Evolutionary conservation across 1,140 invertebrate species (phyloP).

Genomic region (Drosophila nebulosa): DNA sequence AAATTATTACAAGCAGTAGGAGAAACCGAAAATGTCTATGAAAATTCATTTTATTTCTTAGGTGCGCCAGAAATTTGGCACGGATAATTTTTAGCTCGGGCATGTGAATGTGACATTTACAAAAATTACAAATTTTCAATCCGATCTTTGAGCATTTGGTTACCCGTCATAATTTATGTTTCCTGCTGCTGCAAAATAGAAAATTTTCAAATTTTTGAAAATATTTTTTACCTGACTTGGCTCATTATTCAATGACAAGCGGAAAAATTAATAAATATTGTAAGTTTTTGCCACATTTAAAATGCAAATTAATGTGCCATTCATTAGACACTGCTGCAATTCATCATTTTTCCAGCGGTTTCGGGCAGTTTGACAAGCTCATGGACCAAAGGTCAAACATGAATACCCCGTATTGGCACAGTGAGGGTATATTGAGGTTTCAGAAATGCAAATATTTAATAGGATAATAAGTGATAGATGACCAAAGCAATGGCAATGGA

Average conservation of each 20-base stretch:
- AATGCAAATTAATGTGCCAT: conserved; percentile 70
- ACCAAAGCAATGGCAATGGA: too few relatives aligned
- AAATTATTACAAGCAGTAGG: not conserved
- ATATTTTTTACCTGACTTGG: conserved; percentile 16
- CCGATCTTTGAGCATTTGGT: conserved; percentile 21
- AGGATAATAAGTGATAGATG: too few relatives aligned
- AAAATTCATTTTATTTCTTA: conserved; percentile 33
- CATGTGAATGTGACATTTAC: conserved; percentile 59
- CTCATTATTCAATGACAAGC: conserved; percentile 60
- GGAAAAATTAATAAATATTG: conserved; percentile 9
- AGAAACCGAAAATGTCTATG: conserved; percentile 21
- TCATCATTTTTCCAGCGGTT: conserved; percentile 37
- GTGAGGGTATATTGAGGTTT: not conserved
- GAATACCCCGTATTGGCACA: not conserved
- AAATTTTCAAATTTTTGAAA: not conserved
- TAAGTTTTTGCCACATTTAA: conserved; percentile 30
- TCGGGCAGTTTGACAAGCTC: conserved; percentile 39
- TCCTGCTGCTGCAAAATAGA: conserved; percentile 19
- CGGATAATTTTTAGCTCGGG: conserved; percentile 23
- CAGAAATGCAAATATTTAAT: not conserved
- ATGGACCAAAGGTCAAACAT: conserved; percentile 40
- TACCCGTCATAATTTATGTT: conserved; percentile 44
- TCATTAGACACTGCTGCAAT: conserved; percentile 49
- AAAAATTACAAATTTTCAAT: conserved; percentile 40
- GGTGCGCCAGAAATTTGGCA: conserved; percentile 51